Base-by-base conservation (phyloP, 1,140 invertebrate species). In the Platyscapa corneri region DNA sequence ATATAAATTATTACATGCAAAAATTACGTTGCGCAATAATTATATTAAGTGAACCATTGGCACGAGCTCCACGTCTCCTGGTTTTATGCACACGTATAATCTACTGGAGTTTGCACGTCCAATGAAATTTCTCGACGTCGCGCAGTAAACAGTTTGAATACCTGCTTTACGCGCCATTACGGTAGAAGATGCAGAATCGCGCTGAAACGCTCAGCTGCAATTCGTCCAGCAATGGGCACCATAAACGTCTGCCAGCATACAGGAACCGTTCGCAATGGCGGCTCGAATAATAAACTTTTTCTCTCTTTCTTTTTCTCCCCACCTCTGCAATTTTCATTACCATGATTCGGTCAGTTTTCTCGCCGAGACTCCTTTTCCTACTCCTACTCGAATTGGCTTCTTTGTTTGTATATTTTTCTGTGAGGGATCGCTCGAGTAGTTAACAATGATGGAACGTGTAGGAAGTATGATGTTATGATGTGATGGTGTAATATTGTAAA, bases 401-500 rank as follows among this genome's bases (percentile, higher is more conserved):
- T 60, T 60, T 60, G 53, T 60, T 60, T 60, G 20, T 60, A 2
- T 2, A 60, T 60, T 60, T 60, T 60, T 60, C 53, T 60, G 23
- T 18, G 3, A 27, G 20, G 53, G 7, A 46, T 46, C 23, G 3
- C 23, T 60, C 16, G 3, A 18, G 23, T 64, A 30, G 60, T 27
- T 30, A 30, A 64, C 60, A 64, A 64, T 64, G 12, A 1, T 14
- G 27, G 6, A n/a, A 64, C 12, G 23, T 30, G 27, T 30, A 64
- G 49, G 18, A 64, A 3, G 27, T 64, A 64, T 6, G 60, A 64
- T 6, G 12, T 53, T 30, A 14, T 14, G 60, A 64, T 64, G n/a
- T n/a, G n/a, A n/a, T n/a, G n/a, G n/a, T n/a, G 60, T 10, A 64
- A 64, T 64, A 64, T 64, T 64, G 60, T 64, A 64, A 64, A 64